Evolutionary conservation across 64 coral and sea anemone species (phyloP), one percentile per base, ranked within the genome.

Genomic region (Stylophora pistillata): DNA sequence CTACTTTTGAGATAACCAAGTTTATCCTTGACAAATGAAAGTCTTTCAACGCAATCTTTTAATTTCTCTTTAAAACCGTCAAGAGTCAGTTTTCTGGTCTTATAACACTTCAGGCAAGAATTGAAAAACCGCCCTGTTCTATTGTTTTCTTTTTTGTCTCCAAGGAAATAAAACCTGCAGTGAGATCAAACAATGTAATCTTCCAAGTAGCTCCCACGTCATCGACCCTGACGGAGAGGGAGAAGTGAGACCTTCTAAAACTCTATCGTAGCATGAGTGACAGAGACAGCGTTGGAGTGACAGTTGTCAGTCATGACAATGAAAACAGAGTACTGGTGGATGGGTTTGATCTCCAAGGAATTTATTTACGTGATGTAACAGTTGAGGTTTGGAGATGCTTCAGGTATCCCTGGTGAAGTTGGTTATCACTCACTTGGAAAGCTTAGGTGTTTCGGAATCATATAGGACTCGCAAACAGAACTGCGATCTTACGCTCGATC

Each of bases 181-280:
- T 29, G 61, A 92, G 16, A 71, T 92, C 10, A 92, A 80, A 16
- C 20, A 23, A 26, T 32, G 54, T 0, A 10, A 7, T 55, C 82
- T 58, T 10, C n/a, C 33, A 79, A 87, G 84, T 70, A 85, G 91
- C 4, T 18, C 73, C 59, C 82, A 71, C 34, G 27, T 31, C 12
- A 89, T 89, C 59, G 34, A 71, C 23, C 88, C 88, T 17, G 53
- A 56, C 41, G 64, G 77, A 53, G n/a, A 17, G 57, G 74, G 72
- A 57, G 87, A 74, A 5, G 7, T 18, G 30, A 10, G 27, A 56
- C n/a, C 76, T 56, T 81, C 81, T 62, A 72, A 15, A 2, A 76
- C 81, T 30, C 71, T 70, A n/a, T 37, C 81, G 88, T 80, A 77
- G 81, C 88, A 89, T 89, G 88, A 73, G 31, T 68, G 88, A 89